These are phyloP conservation scores for Tychaedon coryphoeus DNA, from an alignment of 2,113 vertebrate species.

Conservation along the genomic window DNA sequence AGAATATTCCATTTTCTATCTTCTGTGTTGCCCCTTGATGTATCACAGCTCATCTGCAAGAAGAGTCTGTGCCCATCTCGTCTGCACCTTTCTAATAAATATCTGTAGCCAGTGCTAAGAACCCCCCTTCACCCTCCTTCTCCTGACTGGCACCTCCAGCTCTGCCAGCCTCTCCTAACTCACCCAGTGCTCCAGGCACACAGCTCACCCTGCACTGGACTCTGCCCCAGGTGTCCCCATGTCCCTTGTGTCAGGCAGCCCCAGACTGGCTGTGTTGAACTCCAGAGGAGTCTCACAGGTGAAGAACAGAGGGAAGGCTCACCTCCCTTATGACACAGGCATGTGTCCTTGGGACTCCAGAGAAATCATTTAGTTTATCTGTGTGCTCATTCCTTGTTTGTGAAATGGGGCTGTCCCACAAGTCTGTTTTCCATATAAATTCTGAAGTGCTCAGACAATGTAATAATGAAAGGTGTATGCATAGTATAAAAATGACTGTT, in stretches of 20 bases:
- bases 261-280: background rate
- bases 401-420: background rate
- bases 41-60: background rate
- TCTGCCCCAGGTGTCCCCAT: background rate
- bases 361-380: background rate
- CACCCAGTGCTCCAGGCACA: background rate
- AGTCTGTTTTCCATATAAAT: background rate
- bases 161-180: background rate
- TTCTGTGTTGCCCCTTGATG: background rate
- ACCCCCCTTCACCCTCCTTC: background rate
- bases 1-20: background rate
- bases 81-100: background rate
- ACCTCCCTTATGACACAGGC: background rate
- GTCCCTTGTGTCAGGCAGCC: background rate
- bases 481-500: background rate
- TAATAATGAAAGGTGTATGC: background rate
- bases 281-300: background rate
- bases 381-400: background rate
- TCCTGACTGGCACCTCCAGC: background rate
- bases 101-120: background rate
- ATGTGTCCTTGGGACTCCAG: too few species aligned
- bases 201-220: background rate
- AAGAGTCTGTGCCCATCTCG: background rate
- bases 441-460: background rate
- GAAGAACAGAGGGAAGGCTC: background rate